phyloP scores from a whole-genome alignment of 2,888 invertebrate genomes.

The Cinara cedri region DNA sequence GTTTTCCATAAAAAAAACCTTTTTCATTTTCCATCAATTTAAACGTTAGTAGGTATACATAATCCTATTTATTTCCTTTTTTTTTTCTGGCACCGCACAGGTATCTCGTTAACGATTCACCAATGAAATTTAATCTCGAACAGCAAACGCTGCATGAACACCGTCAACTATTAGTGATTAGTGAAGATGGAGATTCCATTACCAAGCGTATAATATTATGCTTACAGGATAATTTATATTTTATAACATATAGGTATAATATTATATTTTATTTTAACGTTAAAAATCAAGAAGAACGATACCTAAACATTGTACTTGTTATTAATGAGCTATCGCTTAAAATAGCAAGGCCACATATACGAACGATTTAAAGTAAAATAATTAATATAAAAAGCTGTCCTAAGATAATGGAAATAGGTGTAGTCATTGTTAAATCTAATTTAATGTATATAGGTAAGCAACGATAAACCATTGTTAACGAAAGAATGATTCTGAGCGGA shows the following conservation, averaged over 20 bases:
- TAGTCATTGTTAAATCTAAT: no score
- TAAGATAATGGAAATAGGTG: no score
- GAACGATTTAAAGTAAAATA: no score
- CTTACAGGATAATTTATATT: constrained; percentile 14
- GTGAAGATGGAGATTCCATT: constrained; percentile 46
- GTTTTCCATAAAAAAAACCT: not conserved
- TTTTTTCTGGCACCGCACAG: not conserved
- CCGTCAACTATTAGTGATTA: not conserved
- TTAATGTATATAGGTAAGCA: no score
- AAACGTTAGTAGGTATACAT: not conserved
- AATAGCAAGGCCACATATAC: no score
- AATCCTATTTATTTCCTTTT: constrained; percentile 18
- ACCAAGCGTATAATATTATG: constrained; percentile 22
- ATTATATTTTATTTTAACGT: not conserved
- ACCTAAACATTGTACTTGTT: no score
- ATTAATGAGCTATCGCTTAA: no score
- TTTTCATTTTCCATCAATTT: constrained; percentile 29
- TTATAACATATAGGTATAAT: no score
- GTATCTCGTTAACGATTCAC: constrained; percentile 20
- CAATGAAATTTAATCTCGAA: constrained; percentile 43
- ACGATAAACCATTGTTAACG: no score
- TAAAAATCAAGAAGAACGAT: constrained; percentile 1
- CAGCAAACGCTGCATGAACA: not conserved
- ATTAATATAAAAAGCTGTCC: no score
- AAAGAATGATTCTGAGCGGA: no score